A percentile compares a stretch with the other conserved stretches of the same genome.
Evolutionary conservation across 2,797 vertebrate species (phyloP).

Genomic region (Sebastes trivittatus): DNA sequence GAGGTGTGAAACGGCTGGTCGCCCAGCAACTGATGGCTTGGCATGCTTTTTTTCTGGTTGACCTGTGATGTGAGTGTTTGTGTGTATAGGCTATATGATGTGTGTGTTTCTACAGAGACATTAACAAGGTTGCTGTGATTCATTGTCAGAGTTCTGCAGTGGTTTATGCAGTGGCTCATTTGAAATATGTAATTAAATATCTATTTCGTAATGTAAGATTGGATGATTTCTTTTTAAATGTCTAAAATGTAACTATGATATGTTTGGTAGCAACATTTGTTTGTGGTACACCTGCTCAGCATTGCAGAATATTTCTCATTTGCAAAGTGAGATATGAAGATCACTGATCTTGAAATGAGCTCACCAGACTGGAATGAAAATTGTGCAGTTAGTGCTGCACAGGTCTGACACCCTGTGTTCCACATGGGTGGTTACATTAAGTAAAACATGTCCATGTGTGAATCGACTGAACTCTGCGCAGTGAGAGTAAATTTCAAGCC

Average conservation of each 20-base stretch:
- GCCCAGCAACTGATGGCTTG: slow-evolving; percentile 56
- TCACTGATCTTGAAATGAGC: neutral
- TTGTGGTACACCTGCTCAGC: neutral
- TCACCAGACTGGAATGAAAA: neutral
- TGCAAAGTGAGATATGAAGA: neutral
- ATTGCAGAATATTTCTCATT: neutral
- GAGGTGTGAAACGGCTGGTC: slow-evolving; percentile 43
- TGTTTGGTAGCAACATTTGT: neutral
- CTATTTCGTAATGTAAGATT: neutral
- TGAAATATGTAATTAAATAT: neutral
- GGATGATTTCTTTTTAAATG: neutral
- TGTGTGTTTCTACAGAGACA: slow-evolving; percentile 5
- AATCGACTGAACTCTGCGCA: neutral
- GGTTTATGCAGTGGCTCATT: neutral
- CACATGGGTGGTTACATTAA: too few relatives aligned
- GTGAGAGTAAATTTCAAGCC: neutral
- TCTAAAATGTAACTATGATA: neutral
- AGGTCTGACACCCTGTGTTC: too few relatives aligned
- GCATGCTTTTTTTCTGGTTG: slow-evolving; percentile 26
- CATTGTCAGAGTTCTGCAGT: neutral
- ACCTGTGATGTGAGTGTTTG: slow-evolving; percentile 22
- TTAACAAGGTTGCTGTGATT: neutral
- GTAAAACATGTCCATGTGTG: neutral
- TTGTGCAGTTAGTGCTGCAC: neutral
- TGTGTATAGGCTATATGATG: slow-evolving; percentile 2